phyloP scores from a whole-genome alignment of 1,140 invertebrate genomes.

The Diabrotica undecimpunctata region DNA sequence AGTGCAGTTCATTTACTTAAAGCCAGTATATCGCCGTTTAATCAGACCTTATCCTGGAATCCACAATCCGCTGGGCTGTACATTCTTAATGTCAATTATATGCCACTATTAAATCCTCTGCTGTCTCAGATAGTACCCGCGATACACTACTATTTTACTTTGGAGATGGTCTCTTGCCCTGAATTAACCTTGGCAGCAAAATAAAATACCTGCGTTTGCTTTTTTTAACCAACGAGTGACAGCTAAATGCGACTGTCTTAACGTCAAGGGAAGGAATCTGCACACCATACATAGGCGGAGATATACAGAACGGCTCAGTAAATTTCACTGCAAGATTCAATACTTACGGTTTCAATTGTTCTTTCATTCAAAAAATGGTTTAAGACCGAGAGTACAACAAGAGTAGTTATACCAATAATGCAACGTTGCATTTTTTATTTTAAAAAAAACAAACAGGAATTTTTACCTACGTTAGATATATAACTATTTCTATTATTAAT shows the following conservation, averaged over 20 bases:
- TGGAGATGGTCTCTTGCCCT: conserved; percentile 38
- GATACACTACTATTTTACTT: conserved; percentile 42
- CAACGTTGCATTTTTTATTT: too few relatives aligned
- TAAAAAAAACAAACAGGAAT: too few relatives aligned
- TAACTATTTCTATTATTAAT: too few relatives aligned
- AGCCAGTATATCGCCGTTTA: conserved; percentile 13
- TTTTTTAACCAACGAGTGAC: conserved; percentile 37
- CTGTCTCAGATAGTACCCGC: conserved; percentile 39
- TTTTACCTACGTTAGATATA: too few relatives aligned
- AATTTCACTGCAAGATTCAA: conserved; percentile 19
- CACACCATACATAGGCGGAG: conserved; percentile 24
- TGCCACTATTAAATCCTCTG: conserved; percentile 42
- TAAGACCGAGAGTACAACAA: too few relatives aligned
- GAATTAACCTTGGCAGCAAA: conserved; percentile 45
- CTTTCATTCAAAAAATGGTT: too few relatives aligned
- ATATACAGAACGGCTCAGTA: too few relatives aligned
- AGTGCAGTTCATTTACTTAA: conserved; percentile 8
- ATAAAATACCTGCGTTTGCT: conserved; percentile 39
- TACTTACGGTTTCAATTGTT: neutral
- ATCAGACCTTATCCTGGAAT: conserved; percentile 14
- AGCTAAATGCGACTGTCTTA: conserved; percentile 44
- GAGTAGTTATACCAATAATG: too few relatives aligned
- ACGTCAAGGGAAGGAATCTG: conserved; percentile 22
- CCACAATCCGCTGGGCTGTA: conserved; percentile 13
- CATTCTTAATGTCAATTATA: conserved; percentile 34